A percentile compares a stretch with the other conserved stretches of the same genome.
These are phyloP conservation scores for Forbesichthys agassizii DNA, from an alignment of 2,113 vertebrate species.

Conservation along the genomic window DNA sequence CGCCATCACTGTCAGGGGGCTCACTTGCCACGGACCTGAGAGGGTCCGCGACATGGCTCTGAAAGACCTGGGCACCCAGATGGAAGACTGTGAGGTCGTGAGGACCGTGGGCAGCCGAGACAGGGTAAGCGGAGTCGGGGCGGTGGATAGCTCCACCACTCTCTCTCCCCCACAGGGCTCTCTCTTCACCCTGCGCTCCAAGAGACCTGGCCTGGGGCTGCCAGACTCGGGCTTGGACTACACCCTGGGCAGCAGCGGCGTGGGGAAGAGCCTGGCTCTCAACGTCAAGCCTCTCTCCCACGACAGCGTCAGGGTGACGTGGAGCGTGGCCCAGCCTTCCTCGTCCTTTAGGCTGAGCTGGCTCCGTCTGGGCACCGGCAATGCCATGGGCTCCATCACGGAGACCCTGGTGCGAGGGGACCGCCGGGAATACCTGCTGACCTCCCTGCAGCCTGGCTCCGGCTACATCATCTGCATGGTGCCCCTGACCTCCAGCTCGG, in stretches of 20 bases:
- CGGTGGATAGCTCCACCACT: conserved; percentile 77
- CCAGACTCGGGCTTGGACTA: conserved; percentile 86
- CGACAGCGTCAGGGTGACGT: conserved; percentile 87
- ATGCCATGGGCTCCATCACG: conserved; percentile 86
- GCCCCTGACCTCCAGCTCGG: conserved; percentile 80
- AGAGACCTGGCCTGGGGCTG: conserved; percentile 81
- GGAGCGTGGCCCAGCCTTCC: conserved; percentile 82
- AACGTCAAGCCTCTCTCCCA: conserved; percentile 88
- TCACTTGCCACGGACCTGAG: conserved; percentile 90
- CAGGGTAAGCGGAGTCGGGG: conserved; percentile 56
- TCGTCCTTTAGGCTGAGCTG: conserved; percentile 90
- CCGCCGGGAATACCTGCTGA: conserved; percentile 87
- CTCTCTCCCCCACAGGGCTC: conserved; percentile 87
- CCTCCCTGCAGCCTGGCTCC: conserved; percentile 85
- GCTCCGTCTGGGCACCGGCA: conserved; percentile 85
- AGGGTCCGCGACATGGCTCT: conserved; percentile 86
- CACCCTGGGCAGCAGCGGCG: conserved; percentile 81
- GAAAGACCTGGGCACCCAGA: conserved; percentile 84
- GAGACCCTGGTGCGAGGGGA: conserved; percentile 91
- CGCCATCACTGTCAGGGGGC: conserved; percentile 85
- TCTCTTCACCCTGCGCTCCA: conserved; percentile 87
- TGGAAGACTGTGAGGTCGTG: conserved; percentile 87
- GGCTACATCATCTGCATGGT: conserved; percentile 92
- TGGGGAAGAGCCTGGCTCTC: conserved; percentile 85
- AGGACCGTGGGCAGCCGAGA: conserved; percentile 67